Evolutionary conservation across 1,140 invertebrate genomes (phyloP), one percentile per base, ranked within the genome.

Genomic region (Anastrepha obliqua): DNA sequence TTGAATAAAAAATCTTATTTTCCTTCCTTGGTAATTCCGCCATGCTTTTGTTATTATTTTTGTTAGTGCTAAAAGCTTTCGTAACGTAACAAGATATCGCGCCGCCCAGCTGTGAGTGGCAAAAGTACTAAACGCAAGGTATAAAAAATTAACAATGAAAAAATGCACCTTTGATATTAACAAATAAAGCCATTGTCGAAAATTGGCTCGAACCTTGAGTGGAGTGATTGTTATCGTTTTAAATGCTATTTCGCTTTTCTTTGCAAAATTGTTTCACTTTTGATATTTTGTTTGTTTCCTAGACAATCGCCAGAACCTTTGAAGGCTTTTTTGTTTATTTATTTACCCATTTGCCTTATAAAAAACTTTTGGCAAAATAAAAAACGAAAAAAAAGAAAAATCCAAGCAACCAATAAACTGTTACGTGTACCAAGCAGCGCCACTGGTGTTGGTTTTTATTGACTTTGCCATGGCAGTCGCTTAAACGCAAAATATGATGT

Each of bases 241-340:
- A 58, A 81, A 81, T 58, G 47, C 74, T 81, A 55, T 81, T 81
- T 81, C 74, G 74, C 74, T 81, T 81, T 81, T 81, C 74, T 81
- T 81, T 81, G 74, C 74, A n/a, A 29, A 67, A 81, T 81, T 81
- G 44, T 81, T 55, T 81, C 15, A 81, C 47, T 81, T 42, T 81
- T 42, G 74, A 55, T 81, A 55, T 55, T 2, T 20, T 78, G n/a
- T 78, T 11, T 55, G 51, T 20, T 55, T n/a, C n/a, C 60, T 4
- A n/a, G 4, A 62, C n/a, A 62, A 11, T 20, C 6, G 47, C n/a
- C 20, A 58, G 74, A 81, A 81, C 47, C 74, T 81, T 55, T 55
- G 47, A 17, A 3, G 17, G 44, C n/a, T 20, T 51, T 51, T 51
- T 78, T n/a, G 70, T 20, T 51, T 51, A 8, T 51, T 47, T 29